Conservation (phyloP, 1,140 invertebrate species). For the Drosophila prosaltans region DNA sequence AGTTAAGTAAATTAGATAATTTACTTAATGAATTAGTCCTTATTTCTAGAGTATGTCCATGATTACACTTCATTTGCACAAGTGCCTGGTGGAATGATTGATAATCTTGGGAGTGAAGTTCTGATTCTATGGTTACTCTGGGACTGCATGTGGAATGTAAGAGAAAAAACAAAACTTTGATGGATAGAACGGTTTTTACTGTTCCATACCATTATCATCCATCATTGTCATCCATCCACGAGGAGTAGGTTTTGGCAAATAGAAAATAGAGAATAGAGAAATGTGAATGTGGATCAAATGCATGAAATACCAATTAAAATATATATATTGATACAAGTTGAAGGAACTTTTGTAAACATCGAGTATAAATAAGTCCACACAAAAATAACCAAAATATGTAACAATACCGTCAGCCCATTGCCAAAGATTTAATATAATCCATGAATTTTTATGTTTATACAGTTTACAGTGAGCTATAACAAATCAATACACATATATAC, state of each 20-base stretch:
- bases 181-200: conserved; percentile 4
- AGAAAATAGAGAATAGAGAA: conserved; percentile 13
- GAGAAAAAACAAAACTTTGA: conserved; percentile 17
- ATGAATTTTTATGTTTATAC: too few relatives aligned
- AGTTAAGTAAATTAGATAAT: not conserved
- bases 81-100: conserved; percentile 7
- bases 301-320: too few relatives aligned
- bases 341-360: too few relatives aligned
- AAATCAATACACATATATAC: not conserved
- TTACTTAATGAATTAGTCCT: conserved; percentile 6
- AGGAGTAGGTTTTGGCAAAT: conserved; percentile 7
- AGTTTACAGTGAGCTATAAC: not conserved
- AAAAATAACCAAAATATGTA: too few relatives aligned
- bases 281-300: not conserved
- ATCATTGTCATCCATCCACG: conserved; percentile 38
- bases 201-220: conserved; percentile 23
- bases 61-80: conserved; percentile 3
- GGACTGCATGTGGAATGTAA: conserved; percentile 1
- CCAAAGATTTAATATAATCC: too few relatives aligned
- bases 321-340: too few relatives aligned
- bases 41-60: not conserved
- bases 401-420: too few relatives aligned
- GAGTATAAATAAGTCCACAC: too few relatives aligned
- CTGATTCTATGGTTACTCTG: conserved; percentile 1
- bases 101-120: conserved; percentile 1